These are phyloP conservation scores for Xyrauchen texanus DNA, from an alignment of 2,113 vertebrate genomes.

Conservation along the genomic window DNA sequence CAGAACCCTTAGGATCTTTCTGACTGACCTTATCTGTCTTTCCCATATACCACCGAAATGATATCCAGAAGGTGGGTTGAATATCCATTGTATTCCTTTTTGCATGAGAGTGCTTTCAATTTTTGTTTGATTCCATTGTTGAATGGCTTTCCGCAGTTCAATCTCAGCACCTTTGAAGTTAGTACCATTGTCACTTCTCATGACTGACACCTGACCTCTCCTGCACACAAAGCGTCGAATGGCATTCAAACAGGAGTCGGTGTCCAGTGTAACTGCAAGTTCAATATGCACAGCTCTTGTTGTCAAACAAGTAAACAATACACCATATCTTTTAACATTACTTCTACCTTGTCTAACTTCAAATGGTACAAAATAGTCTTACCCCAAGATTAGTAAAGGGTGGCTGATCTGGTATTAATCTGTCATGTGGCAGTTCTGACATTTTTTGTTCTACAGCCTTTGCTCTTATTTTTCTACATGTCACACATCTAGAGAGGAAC, in stretches of 20 bases:
- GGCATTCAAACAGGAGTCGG: background rate
- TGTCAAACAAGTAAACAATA: slow-evolving; percentile 30
- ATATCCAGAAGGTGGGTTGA: too few relatives aligned
- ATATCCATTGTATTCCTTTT: too few relatives aligned
- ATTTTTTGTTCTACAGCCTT: background rate
- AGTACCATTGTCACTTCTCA: slow-evolving; percentile 8
- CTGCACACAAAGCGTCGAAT: background rate
- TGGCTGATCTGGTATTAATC: background rate
- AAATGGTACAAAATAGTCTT: slow-evolving; percentile 25
- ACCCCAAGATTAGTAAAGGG: slow-evolving; percentile 34
- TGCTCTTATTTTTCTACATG: background rate
- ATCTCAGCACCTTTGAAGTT: background rate
- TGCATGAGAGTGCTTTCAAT: too few relatives aligned
- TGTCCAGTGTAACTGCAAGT: slow-evolving; percentile 11
- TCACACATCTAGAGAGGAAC: background rate
- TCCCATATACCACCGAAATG: too few relatives aligned
- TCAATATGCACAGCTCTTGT: slow-evolving; percentile 33
- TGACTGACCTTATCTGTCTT: too few relatives aligned
- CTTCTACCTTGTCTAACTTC: background rate
- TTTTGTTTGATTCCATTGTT: too few relatives aligned
- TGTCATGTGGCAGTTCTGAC: slow-evolving; percentile 9
- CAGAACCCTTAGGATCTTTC: too few relatives aligned
- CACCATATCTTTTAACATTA: slow-evolving; percentile 16
- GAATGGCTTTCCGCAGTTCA: too few relatives aligned
- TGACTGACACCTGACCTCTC: background rate